Evolutionary conservation across 1,140 invertebrate species (phyloP).

Genomic region (Drosophila bocqueti): DNA sequence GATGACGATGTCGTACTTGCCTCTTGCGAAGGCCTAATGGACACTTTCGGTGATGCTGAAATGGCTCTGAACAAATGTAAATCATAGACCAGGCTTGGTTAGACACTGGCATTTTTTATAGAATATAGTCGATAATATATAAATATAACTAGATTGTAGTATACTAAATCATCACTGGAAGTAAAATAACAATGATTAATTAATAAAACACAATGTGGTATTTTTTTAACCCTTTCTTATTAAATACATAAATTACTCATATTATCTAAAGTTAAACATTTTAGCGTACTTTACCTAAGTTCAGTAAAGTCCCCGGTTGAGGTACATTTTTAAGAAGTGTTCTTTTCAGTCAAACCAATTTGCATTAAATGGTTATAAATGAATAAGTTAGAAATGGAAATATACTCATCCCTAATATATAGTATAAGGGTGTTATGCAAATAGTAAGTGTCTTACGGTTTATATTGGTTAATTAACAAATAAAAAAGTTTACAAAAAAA

Average conservation of each 20-base stretch:
- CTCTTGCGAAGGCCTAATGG: constrained; percentile 26
- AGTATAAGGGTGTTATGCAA: neutral
- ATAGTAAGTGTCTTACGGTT: neutral
- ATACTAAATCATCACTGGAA: neutral
- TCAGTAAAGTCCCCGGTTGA: neutral
- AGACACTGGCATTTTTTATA: neutral
- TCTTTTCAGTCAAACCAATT: neutral
- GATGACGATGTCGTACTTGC: constrained; percentile 62
- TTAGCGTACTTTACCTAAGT: neutral
- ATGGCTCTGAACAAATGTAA: neutral
- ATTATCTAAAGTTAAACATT: neutral
- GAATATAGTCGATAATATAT: neutral
- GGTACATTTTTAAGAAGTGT: neutral
- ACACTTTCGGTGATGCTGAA: constrained; percentile 34
- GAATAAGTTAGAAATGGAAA: neutral
- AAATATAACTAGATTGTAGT: neutral
- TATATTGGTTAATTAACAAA: no score
- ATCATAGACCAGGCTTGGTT: neutral
- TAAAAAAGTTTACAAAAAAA: no score
- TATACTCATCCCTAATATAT: no score
- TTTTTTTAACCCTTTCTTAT: no score
- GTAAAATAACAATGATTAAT: no score
- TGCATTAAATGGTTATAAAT: constrained; percentile 2
- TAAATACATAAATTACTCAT: neutral
- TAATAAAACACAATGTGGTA: no score